These are phyloP conservation scores for Ptiloglossa arizonensis DNA, from an alignment of 1,140 invertebrate species.

Conservation along the genomic window DNA sequence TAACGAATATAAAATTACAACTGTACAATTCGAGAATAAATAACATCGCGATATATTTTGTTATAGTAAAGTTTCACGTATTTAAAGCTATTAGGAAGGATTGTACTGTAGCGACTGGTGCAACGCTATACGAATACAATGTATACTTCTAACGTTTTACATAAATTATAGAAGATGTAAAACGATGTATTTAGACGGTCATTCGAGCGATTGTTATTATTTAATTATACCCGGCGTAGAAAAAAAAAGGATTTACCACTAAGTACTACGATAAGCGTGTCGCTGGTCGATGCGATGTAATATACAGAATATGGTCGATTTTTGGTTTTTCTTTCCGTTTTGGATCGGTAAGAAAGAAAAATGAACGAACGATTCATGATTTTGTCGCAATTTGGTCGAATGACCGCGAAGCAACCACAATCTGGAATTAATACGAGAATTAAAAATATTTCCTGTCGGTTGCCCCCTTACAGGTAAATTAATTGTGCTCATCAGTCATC, in stretches of 20 bases:
- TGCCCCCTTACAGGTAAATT: conserved; percentile 2
- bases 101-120: conserved; percentile 14
- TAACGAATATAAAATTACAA: conserved; percentile 43
- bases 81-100: conserved; percentile 44
- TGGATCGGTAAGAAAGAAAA: not conserved
- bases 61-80: conserved; percentile 24
- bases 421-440: conserved; percentile 45
- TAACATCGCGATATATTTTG: conserved; percentile 31
- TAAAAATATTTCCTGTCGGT: conserved; percentile 54
- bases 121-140: not conserved
- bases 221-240: conserved; percentile 25
- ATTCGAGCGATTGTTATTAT: not conserved
- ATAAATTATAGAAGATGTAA: not conserved
- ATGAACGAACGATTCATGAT: not conserved
- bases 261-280: conserved; percentile 37
- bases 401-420: conserved; percentile 15
- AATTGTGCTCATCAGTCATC: conserved; percentile 32
- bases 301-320: not conserved
- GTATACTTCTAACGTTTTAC: not conserved
- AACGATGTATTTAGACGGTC: not conserved
- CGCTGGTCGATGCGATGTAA: conserved; percentile 4
- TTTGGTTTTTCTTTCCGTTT: not conserved
- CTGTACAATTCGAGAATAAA: conserved; percentile 59
- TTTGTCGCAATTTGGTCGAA: not conserved
- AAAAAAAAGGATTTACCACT: not conserved